A percentile compares a stretch with the other conserved stretches of the same genome.
phyloP scores from a whole-genome alignment of 2,797 vertebrate species.

The Cryptoprocta ferox region DNA sequence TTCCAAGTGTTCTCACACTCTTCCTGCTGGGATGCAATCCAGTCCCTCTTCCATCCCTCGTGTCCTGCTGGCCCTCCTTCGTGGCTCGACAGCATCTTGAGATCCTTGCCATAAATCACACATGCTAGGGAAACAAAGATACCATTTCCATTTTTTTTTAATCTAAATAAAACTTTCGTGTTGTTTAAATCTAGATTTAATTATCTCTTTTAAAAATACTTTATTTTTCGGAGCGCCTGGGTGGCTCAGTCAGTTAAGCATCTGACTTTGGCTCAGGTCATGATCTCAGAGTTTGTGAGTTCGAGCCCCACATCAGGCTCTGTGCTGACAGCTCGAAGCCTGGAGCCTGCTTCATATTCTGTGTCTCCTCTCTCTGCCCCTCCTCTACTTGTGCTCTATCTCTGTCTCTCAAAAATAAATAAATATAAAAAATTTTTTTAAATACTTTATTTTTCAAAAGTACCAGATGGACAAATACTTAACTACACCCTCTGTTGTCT shows the following conservation, averaged over 20 bases:
- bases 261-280: no score
- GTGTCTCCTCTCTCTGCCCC: no score
- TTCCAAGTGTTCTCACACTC: not conserved
- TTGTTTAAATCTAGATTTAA: constrained; percentile 17
- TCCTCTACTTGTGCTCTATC: no score
- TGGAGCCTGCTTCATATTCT: no score
- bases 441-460: constrained; percentile 27
- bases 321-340: no score
- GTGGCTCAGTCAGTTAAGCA: no score
- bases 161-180: not conserved
- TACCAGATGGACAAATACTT: constrained; percentile 59
- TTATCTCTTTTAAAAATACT: constrained; percentile 29
- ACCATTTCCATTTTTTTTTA: not conserved
- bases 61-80: not conserved
- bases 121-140: not conserved
- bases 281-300: no score
- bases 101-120: not conserved
- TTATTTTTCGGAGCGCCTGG: no score
- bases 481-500: not conserved
- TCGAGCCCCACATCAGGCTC: no score
- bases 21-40: accelerated
- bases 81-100: not conserved
- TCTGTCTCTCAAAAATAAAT: no score
- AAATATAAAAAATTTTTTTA: no score
- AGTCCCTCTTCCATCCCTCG: accelerated